A percentile compares a stretch with the other conserved stretches of the same genome.
These are phyloP conservation scores for Aurelia aurita complex sp. Pacific DNA, from an alignment of 30 jellyfish, hydroid and myxozoan genomes.

Conservation along the genomic window DNA sequence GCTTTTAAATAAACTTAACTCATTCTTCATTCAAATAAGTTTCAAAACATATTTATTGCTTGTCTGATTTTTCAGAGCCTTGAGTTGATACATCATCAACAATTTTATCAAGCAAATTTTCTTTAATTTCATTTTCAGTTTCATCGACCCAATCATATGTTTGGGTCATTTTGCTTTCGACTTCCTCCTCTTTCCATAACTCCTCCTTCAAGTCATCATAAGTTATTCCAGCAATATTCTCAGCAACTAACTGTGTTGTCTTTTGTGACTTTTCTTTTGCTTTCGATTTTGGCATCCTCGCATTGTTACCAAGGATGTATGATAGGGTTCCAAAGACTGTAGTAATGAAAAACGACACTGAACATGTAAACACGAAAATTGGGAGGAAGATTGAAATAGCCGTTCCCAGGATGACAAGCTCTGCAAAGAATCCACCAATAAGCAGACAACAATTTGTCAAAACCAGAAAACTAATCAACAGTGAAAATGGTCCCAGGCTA, in stretches of 20 bases:
- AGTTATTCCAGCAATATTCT: no score
- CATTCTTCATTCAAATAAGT: no score
- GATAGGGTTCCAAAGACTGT: not conserved
- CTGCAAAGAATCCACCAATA: conserved; percentile 3
- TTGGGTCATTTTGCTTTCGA: conserved; percentile 40
- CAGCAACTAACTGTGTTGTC: not conserved
- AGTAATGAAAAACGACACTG: conserved; percentile 8
- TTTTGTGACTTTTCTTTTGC: not conserved
- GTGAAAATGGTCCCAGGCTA: conserved; percentile 25
- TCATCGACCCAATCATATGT: conserved; percentile 33
- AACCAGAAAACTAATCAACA: conserved; percentile 17
- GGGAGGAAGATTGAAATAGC: conserved; percentile 26
- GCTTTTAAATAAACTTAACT: no score
- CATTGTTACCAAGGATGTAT: not conserved
- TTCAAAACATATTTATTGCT: no score
- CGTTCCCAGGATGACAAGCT: conserved; percentile 12
- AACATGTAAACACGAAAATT: not conserved
- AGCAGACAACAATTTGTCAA: conserved; percentile 33
- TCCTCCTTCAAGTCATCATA: no score
- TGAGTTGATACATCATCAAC: no score
- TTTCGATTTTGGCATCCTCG: not conserved
- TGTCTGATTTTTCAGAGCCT: no score
- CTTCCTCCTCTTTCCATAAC: not conserved
- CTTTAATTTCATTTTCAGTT: conserved; percentile 10
- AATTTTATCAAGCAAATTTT: no score